These are phyloP conservation scores for Drosophila mimetica DNA, from an alignment of 2,888 invertebrate genomes.

Conservation along the genomic window DNA sequence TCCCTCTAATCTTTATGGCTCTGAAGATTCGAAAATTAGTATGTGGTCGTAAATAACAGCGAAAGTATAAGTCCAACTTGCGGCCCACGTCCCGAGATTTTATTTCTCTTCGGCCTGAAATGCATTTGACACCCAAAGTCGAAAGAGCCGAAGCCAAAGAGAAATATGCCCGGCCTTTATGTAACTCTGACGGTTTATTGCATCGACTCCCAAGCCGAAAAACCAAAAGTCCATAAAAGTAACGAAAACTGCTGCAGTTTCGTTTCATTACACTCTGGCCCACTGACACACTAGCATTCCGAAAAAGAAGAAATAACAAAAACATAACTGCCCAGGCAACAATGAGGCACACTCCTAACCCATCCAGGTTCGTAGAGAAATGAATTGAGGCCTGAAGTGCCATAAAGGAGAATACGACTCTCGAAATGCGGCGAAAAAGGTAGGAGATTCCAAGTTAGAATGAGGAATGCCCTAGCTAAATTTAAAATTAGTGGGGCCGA, in stretches of 20 bases:
- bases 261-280: conserved; percentile 53
- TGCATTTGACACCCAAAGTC: conserved; percentile 39
- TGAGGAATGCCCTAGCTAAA: neutral
- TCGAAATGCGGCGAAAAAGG: conserved; percentile 12
- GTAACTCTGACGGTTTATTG: conserved; percentile 44
- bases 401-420: conserved; percentile 31
- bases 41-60: conserved; percentile 62
- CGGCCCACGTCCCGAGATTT: conserved; percentile 41
- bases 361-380: conserved; percentile 23
- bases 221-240: conserved; percentile 20
- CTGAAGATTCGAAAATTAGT: conserved; percentile 53
- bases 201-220: conserved; percentile 8
- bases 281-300: conserved; percentile 56
- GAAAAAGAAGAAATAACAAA: conserved; percentile 8
- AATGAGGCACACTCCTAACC: conserved; percentile 32
- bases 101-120: conserved; percentile 13
- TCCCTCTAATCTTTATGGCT: conserved; percentile 53
- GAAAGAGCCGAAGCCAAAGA: conserved; percentile 5
- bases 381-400: conserved; percentile 32
- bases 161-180: conserved; percentile 38
- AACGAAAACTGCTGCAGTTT: conserved; percentile 46
- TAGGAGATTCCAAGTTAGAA: conserved; percentile 1
- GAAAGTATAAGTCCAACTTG: conserved; percentile 52
- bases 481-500: neutral
- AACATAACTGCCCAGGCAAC: conserved; percentile 25